Conservation (phyloP, 2,113 vertebrate species). For the human region DNA sequence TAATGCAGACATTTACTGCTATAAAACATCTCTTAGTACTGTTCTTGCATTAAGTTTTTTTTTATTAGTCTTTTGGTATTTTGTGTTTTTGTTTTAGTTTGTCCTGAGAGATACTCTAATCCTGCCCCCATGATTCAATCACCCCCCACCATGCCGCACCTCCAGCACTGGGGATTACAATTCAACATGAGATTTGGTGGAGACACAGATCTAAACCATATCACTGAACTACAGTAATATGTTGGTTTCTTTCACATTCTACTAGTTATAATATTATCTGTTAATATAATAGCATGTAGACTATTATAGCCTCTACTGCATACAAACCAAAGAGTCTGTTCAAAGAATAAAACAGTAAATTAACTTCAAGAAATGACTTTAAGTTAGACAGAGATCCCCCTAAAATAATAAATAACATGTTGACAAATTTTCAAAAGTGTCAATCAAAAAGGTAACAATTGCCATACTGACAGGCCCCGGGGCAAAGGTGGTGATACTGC, state of each 20-base stretch:
- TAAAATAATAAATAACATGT: slow-evolving; percentile 43
- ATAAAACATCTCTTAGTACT: neutral
- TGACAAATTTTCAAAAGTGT: slow-evolving; percentile 61
- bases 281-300: neutral
- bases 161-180: too few species aligned
- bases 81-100: neutral
- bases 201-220: neutral
- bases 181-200: too few species aligned
- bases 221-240: neutral
- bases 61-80: neutral
- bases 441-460: slow-evolving; percentile 59
- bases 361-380: slow-evolving; percentile 24
- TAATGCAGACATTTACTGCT: neutral
- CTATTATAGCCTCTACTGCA: neutral
- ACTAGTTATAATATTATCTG: neutral
- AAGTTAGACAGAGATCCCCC: neutral
- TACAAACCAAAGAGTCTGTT: neutral
- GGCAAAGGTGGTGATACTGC: slow-evolving; percentile 37
- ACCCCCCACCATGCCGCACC: too few species aligned
- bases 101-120: neutral
- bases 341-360: neutral
- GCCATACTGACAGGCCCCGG: slow-evolving; percentile 49
- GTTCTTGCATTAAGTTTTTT: neutral
- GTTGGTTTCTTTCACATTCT: neutral
- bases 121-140: neutral